These are phyloP conservation scores for Semotilus atromaculatus DNA, from an alignment of 2,797 vertebrate genomes.

Conservation along the genomic window DNA sequence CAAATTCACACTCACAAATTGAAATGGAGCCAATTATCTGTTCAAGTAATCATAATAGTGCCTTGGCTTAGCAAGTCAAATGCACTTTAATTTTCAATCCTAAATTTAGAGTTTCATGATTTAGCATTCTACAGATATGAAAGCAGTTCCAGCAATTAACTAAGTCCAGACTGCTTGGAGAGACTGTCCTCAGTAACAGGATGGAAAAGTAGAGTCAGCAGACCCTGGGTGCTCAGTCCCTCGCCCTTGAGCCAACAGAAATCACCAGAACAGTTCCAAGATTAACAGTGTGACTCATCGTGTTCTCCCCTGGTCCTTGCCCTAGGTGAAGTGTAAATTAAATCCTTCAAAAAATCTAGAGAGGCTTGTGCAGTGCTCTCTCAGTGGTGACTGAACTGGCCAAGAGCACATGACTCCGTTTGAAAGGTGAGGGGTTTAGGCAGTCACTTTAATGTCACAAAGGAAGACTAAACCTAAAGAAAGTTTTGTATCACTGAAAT, in stretches of 20 bases:
- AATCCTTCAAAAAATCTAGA: constrained; percentile 46
- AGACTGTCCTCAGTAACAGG: constrained; percentile 18
- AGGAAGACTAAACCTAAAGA: constrained; percentile 22
- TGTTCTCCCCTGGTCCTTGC: constrained; percentile 39
- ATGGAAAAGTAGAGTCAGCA: constrained; percentile 45
- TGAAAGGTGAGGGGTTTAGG: constrained; percentile 33
- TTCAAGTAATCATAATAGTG: background rate
- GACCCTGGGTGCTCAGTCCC: constrained; percentile 39
- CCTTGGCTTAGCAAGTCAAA: background rate
- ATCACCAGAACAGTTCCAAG: constrained; percentile 47
- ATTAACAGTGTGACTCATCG: constrained; percentile 58
- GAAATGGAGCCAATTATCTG: background rate
- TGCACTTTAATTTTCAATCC: constrained; percentile 35
- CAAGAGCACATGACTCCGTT: constrained; percentile 1
- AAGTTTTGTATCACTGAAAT: constrained; percentile 1
- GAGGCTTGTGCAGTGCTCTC: constrained; percentile 30
- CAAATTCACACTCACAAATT: background rate
- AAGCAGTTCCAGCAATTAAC: constrained; percentile 46
- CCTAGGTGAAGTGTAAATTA: constrained; percentile 56
- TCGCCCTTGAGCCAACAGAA: constrained; percentile 31
- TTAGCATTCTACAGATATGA: constrained; percentile 28
- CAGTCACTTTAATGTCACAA: constrained; percentile 42
- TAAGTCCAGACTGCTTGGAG: constrained; percentile 40
- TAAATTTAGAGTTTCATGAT: constrained; percentile 36
- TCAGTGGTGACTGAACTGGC: background rate